Conservation (phyloP, 2,888 invertebrate genomes). For the Cerastis rubricosa region DNA sequence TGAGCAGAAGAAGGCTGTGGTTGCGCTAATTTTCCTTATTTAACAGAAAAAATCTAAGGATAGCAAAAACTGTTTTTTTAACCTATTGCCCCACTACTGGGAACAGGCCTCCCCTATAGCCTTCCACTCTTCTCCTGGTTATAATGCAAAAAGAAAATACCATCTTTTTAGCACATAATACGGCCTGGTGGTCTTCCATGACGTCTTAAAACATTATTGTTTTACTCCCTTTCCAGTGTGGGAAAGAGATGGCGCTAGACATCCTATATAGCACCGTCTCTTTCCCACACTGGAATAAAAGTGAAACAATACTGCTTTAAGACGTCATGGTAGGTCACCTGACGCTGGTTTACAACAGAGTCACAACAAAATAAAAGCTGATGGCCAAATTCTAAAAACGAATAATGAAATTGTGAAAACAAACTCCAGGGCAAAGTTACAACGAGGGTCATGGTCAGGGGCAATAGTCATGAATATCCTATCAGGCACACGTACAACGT, state of each 20-base stretch:
- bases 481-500: slow-evolving; percentile 53
- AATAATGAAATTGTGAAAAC: slow-evolving; percentile 12
- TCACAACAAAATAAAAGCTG: neutral
- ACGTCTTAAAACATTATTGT: too few species aligned
- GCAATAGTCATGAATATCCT: slow-evolving; percentile 57
- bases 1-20: neutral
- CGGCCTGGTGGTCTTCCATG: too few species aligned
- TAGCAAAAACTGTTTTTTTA: neutral
- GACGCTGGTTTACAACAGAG: neutral
- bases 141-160: neutral
- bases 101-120: too few species aligned
- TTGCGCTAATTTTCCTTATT: neutral
- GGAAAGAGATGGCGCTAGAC: too few species aligned
- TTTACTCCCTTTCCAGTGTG: too few species aligned
- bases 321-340: too few species aligned
- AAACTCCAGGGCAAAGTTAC: slow-evolving; percentile 23
- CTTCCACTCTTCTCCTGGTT: too few species aligned
- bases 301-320: too few species aligned
- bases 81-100: too few species aligned
- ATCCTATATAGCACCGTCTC: too few species aligned
- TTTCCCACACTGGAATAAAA: too few species aligned
- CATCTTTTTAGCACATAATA: neutral
- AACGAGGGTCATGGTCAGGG: slow-evolving; percentile 47
- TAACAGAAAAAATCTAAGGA: neutral
- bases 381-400: neutral